Conservation (phyloP, 2,888 invertebrate genomes). For the Spisula solida region DNA sequence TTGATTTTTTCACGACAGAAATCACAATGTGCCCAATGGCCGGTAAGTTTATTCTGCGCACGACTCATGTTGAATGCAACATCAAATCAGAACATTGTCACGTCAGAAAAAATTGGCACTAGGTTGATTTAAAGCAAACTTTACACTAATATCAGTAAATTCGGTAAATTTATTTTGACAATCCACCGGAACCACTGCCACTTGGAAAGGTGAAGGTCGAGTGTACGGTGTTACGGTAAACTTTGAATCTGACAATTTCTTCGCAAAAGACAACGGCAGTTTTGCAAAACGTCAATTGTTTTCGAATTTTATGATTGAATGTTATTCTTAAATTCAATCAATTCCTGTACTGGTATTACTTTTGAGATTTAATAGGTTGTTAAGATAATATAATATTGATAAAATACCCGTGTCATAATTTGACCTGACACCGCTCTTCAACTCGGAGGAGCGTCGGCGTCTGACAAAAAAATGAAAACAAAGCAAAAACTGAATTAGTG, state of each 20-base stretch:
- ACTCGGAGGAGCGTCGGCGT: not conserved
- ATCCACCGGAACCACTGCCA: conserved; percentile 54
- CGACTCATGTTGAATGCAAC: conserved; percentile 4
- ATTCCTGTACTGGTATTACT: not conserved
- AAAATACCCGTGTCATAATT: not conserved
- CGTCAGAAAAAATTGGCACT: not conserved
- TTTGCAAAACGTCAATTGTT: not conserved
- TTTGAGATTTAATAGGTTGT: not conserved
- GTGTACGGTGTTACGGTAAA: conserved; percentile 47
- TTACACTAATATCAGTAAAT: not conserved
- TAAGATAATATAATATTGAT: not conserved
- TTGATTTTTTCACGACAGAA: conserved; percentile 75
- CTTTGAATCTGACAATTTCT: not conserved
- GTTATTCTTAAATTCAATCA: not conserved
- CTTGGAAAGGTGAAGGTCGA: conserved; percentile 66
- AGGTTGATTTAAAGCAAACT: not conserved
- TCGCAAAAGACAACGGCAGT: not conserved
- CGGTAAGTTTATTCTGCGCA: conserved; percentile 1
- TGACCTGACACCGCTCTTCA: conserved; percentile 29
- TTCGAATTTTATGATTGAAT: not conserved
- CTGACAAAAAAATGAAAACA: conserved; percentile 9
- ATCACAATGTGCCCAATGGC: conserved; percentile 80
- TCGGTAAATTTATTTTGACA: conserved; percentile 24
- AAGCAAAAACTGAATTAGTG: not conserved
- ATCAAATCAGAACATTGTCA: conserved; percentile 5